Evolutionary conservation across 2,797 vertebrate genomes (phyloP), one percentile per base, ranked within the genome.

Genomic region (Periparus ater): DNA sequence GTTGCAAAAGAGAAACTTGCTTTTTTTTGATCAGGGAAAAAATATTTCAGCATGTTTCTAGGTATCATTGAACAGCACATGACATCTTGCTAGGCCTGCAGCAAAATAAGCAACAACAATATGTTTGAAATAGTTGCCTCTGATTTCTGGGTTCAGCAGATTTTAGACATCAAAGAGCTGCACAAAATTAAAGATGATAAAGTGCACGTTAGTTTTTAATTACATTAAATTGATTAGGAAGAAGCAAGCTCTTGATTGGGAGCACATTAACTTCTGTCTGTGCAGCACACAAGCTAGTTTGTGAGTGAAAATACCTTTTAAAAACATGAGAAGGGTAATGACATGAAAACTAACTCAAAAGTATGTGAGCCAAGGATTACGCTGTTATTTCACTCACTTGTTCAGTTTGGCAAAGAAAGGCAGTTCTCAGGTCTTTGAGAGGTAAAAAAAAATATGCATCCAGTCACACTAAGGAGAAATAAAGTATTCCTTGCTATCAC

Each of bases 171-270:
- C 72, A 76, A 78, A 88, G 58, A 80, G 9, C 42, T 29, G 29
- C 44, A 83, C 47, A 38, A 36, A 88, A 40, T 38, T 88, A 77
- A 83, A 91, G 30, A 34, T 62, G 13, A 25, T 50, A 66, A 60
- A 29, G 17, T 40, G 11, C 22, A 51, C 0, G 0, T 82, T 87
- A 79, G 63, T 45, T n/a, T 65, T 91, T 89, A 86, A 85, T 94
- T 85, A 72, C 40, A 68, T 85, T 87, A 70, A 82, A 76, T 57
- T 92, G 67, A 79, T 87, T 79, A 91, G 42, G 74, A 81, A 90
- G 40, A 87, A 40, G 36, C 17, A 62, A 86, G 18, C 5, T 53
- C 34, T 71, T 89, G 60, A 93, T 51, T 89, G 11, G 57, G 18
- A 74, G 20, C 20, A 36, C n/a, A 63, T 87, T 58, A 87, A 44